Conservation (phyloP, 2,888 invertebrate genomes). For the Perithous albicinctus region DNA sequence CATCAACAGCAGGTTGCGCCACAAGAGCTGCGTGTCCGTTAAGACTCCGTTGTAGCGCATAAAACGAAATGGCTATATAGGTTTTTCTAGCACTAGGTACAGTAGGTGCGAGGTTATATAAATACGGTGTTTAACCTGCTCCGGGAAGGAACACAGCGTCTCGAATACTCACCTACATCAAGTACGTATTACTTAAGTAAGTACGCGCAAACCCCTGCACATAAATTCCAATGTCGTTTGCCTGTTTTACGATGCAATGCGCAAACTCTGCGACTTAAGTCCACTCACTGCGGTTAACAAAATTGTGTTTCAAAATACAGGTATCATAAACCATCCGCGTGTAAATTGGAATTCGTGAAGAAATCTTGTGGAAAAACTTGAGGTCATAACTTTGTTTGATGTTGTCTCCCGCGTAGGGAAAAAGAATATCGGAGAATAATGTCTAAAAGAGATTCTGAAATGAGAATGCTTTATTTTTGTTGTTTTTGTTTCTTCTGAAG, state of each 20-base stretch:
- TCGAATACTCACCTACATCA: neutral
- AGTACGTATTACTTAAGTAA: constrained; percentile 27
- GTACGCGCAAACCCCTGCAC: neutral
- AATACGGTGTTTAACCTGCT: constrained; percentile 33
- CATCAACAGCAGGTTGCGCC: constrained; percentile 51
- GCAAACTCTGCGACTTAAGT: neutral
- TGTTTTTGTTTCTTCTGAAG: too few relatives aligned
- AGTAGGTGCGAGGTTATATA: constrained; percentile 48
- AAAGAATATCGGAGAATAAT: too few relatives aligned
- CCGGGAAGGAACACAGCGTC: constrained; percentile 7
- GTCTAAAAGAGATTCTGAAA: too few relatives aligned
- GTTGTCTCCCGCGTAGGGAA: too few relatives aligned
- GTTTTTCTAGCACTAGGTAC: neutral
- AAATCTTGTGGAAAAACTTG: too few relatives aligned
- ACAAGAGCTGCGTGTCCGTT: constrained; percentile 26
- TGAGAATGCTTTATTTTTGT: too few relatives aligned
- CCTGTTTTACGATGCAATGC: constrained; percentile 12
- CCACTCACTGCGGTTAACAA: neutral
- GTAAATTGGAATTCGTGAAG: neutral
- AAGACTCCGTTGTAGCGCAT: constrained; percentile 15
- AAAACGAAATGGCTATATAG: constrained; percentile 23
- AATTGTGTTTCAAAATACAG: constrained; percentile 8
- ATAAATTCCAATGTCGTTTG: constrained; percentile 51
- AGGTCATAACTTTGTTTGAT: too few relatives aligned
- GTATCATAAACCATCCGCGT: neutral